These are phyloP conservation scores for Laupala kohalensis DNA, from an alignment of 1,140 invertebrate species.

Conservation along the genomic window DNA sequence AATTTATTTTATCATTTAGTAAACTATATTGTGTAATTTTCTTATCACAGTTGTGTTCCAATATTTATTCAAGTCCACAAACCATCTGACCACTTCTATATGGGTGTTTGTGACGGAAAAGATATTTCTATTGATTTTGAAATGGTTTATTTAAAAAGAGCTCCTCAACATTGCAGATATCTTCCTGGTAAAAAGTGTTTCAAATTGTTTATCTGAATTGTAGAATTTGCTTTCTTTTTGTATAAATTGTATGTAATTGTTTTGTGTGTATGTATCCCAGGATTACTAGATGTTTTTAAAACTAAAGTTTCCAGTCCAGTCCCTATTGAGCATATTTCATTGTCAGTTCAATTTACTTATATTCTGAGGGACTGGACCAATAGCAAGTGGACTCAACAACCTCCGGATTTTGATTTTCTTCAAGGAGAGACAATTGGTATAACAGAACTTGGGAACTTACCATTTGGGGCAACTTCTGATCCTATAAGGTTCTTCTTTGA, in stretches of 20 bases:
- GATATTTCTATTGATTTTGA: constrained; percentile 68
- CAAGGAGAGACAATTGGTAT: constrained; percentile 42
- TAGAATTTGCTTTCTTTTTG: not conserved
- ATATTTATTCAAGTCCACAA: constrained; percentile 77
- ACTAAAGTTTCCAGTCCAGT: constrained; percentile 53
- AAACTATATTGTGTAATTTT: too few species aligned
- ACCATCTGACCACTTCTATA: constrained; percentile 65
- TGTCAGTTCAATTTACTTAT: constrained; percentile 75
- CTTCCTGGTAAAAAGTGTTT: constrained; percentile 33
- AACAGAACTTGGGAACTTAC: constrained; percentile 46
- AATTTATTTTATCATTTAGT: too few species aligned
- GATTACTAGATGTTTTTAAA: constrained; percentile 64
- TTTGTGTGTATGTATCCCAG: constrained; percentile 31
- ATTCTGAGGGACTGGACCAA: constrained; percentile 53
- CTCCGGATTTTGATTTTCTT: constrained; percentile 56
- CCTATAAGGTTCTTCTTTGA: constrained; percentile 43
- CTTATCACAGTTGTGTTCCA: constrained; percentile 53
- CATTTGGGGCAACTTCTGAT: constrained; percentile 73
- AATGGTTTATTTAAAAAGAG: constrained; percentile 72
- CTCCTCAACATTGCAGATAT: constrained; percentile 70
- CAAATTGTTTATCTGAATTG: not conserved
- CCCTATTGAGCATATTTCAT: constrained; percentile 47
- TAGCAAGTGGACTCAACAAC: constrained; percentile 51
- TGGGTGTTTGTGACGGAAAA: constrained; percentile 61
- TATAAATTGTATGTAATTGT: too few species aligned